These are phyloP conservation scores for Struthio camelus DNA, from an alignment of 2,113 vertebrate species.

Conservation along the genomic window DNA sequence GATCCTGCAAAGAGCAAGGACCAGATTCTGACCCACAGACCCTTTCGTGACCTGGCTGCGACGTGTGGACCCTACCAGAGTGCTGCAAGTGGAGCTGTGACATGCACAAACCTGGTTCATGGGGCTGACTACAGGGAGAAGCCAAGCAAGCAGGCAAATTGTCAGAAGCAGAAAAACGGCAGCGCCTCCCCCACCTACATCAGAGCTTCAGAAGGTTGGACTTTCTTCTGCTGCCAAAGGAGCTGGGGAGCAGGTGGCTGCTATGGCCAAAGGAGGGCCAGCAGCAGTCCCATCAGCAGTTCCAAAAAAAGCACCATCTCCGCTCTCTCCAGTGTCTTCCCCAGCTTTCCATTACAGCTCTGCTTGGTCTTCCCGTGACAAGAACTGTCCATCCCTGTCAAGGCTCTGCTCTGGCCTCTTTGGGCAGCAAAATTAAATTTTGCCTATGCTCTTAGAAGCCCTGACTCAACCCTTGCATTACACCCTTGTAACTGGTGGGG, in stretches of 20 bases:
- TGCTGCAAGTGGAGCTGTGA: too few species aligned
- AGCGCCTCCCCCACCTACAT: neutral
- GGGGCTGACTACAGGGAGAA: too few species aligned
- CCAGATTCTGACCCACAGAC: neutral
- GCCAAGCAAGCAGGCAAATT: too few species aligned
- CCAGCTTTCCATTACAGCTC: neutral
- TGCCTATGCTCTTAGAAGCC: neutral
- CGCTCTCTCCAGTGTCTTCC: accelerated
- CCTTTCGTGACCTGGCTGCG: neutral
- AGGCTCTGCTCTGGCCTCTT: neutral
- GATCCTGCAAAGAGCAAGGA: too few species aligned
- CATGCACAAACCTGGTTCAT: too few species aligned
- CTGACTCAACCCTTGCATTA: accelerated
- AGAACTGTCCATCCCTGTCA: accelerated
- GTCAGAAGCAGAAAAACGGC: accelerated
- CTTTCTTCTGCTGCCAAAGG: neutral
- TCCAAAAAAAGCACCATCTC: accelerated
- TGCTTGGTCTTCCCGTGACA: neutral
- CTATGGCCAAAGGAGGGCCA: neutral
- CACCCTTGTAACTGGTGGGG: accelerated
- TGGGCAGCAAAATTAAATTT: accelerated
- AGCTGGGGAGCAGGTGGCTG: neutral
- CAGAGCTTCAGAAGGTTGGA: accelerated
- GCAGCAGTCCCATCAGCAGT: accelerated
- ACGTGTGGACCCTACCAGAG: neutral